phyloP scores from a whole-genome alignment of 2,113 vertebrate species.

The Sinocyclocheilus maitianheensis region DNA sequence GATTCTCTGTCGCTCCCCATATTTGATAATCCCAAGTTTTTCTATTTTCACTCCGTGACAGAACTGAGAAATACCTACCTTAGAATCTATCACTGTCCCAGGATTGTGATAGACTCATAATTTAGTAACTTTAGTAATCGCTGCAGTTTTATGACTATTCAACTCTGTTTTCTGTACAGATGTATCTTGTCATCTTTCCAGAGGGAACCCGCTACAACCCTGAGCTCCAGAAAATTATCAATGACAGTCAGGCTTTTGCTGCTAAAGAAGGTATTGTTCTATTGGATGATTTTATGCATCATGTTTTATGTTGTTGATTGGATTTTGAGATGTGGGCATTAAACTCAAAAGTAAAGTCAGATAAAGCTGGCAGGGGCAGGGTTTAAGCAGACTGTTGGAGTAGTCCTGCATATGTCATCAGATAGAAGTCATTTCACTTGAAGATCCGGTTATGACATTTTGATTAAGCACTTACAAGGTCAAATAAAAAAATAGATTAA shows the following conservation, averaged over 20 bases:
- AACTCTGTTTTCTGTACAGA: conserved; percentile 73
- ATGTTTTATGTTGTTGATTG: too few relatives aligned
- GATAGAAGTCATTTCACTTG: too few relatives aligned
- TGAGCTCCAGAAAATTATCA: conserved; percentile 85
- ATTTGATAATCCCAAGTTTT: conserved; percentile 44
- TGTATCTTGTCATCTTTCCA: conserved; percentile 98
- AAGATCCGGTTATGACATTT: too few relatives aligned
- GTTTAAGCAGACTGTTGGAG: too few relatives aligned
- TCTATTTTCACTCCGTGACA: neutral
- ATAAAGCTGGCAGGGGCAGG: too few relatives aligned
- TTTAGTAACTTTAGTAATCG: conserved; percentile 3
- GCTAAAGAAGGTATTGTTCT: conserved; percentile 83
- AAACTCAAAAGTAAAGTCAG: neutral
- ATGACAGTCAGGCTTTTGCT: conserved; percentile 91
- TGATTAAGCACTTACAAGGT: too few relatives aligned
- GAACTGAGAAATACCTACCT: conserved; percentile 9
- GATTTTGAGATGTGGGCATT: too few relatives aligned
- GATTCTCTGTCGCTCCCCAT: conserved; percentile 28
- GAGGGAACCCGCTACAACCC: conserved; percentile 97
- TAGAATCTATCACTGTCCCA: conserved; percentile 31
- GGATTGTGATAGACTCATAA: conserved; percentile 11
- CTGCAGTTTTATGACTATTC: conserved; percentile 40
- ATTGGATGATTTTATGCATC: neutral
- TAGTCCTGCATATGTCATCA: too few relatives aligned
- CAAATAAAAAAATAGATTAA: too few relatives aligned